Evolutionary conservation across 2,888 invertebrate genomes (phyloP).

Genomic region (Opisthograptis luteolata): DNA sequence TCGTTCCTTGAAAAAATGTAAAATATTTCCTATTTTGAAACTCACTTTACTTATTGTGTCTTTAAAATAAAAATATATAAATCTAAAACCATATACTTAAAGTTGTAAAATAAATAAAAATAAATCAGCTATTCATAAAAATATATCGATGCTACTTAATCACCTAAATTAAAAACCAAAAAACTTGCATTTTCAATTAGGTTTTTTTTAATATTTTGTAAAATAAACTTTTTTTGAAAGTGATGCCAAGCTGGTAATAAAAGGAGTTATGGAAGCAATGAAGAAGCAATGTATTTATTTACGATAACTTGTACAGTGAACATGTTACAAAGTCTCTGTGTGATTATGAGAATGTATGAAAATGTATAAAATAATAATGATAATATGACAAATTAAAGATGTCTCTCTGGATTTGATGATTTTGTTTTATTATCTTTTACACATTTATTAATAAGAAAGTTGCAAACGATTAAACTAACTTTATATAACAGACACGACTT

Average conservation of each 20-base stretch:
- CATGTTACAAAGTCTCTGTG: conserved; percentile 59
- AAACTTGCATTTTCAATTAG: conserved; percentile 31
- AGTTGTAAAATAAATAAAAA: conserved; percentile 26
- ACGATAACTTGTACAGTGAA: conserved; percentile 76
- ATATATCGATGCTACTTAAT: conserved; percentile 21
- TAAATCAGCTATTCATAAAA: conserved; percentile 25
- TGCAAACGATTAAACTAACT: no score
- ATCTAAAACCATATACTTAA: conserved; percentile 18
- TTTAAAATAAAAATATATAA: neutral
- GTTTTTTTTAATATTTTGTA: conserved; percentile 27
- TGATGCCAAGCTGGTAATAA: conserved; percentile 10
- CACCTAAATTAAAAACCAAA: conserved; percentile 24
- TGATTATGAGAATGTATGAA: conserved; percentile 67
- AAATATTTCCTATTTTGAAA: conserved; percentile 19
- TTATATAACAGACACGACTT: no score
- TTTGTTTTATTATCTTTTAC: conserved; percentile 53
- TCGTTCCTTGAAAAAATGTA: conserved; percentile 18
- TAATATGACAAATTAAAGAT: conserved; percentile 74
- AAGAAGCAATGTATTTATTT: conserved; percentile 78
- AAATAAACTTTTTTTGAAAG: conserved; percentile 1
- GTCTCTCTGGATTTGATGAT: conserved; percentile 69
- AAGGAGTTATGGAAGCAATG: conserved; percentile 29
- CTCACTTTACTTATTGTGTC: conserved; percentile 2
- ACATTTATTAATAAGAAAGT: no score
- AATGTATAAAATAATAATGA: conserved; percentile 64